Evolutionary conservation across 2,797 vertebrate genomes (phyloP), one percentile per base, ranked within the genome.

Genomic region (Arrhamphus sclerolepis): DNA sequence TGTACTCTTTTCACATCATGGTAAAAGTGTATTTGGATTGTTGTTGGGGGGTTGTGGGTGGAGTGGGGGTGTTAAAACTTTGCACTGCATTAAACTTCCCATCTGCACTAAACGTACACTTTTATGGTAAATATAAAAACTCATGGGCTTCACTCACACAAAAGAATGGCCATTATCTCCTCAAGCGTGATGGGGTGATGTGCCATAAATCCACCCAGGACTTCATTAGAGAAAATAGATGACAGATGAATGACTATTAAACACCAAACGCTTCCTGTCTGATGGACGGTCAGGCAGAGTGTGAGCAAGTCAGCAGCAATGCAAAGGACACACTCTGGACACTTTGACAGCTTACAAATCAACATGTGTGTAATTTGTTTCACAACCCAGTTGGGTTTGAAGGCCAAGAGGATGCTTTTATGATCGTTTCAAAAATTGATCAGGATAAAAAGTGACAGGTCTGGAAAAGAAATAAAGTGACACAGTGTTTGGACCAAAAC

Each of bases 171-270:
- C 50, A 50, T 57, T 66, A 67, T 50, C 50, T 61, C 40, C 61
- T 60, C 7, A 18, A 56, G 49, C 50, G 31, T 13, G 8, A 22
- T 21, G 56, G 39, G 72, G 58, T 42, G 60, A 39, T 62, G 40
- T 62, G 60, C 70, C 73, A 59, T 70, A 72, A 89, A 88, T 83
- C 76, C 87, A 87, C 81, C 43, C 28, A 75, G 83, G 86, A 84
- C 81, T 87, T 88, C 72, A 89, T 92, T 91, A 90, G 77, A 75
- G 13, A 78, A 38, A 59, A 71, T 67, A 78, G 68, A 84, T 83
- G 86, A 84, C 84, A 77, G 78, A 91, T 80, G 81, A 89, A 63
- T 83, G 76, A 77, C 76, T 86, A 83, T 89, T 84, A 78, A 77
- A 81, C 75, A 62, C 64, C 22, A 83, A 84, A 82, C 66, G 71